These are phyloP conservation scores for Microcebus jonahi DNA, from an alignment of 2,113 vertebrate genomes.

Conservation along the genomic window DNA sequence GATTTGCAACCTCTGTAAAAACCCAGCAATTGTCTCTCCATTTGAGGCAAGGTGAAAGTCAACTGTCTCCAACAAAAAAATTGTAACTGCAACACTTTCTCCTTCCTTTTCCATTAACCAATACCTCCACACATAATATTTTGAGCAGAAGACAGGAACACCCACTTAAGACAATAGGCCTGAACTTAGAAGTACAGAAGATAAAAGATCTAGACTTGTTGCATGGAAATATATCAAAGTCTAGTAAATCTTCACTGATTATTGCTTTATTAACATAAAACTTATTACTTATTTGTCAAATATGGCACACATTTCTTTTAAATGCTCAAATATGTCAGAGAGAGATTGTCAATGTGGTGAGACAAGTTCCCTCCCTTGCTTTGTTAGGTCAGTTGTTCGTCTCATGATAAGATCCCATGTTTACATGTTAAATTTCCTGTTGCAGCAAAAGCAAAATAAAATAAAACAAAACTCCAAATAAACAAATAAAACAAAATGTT, in stretches of 20 bases:
- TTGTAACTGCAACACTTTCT: neutral
- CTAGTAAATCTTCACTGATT: neutral
- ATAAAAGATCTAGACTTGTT: neutral
- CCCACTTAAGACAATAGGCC: neutral
- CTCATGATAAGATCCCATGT: neutral
- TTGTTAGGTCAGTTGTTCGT: neutral
- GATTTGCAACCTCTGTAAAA: neutral
- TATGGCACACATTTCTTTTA: neutral
- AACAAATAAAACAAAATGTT: neutral
- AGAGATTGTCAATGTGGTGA: neutral
- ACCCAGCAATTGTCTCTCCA: neutral
- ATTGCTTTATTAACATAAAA: neutral
- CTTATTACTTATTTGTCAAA: neutral
- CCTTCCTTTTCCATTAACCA: neutral
- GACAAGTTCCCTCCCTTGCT: neutral
- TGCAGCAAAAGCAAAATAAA: conserved; percentile 39
- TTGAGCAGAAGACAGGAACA: neutral
- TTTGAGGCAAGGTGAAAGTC: neutral
- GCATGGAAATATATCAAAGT: neutral
- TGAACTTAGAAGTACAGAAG: neutral
- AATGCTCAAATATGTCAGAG: neutral
- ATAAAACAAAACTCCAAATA: neutral
- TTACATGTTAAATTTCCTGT: neutral
- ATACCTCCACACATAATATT: neutral
- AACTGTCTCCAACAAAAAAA: neutral